Percentiles rank a stretch among this genome's conserved stretches.
These are phyloP conservation scores for Fringilla coelebs DNA, from an alignment of 2,797 vertebrate genomes.

Conservation along the genomic window DNA sequence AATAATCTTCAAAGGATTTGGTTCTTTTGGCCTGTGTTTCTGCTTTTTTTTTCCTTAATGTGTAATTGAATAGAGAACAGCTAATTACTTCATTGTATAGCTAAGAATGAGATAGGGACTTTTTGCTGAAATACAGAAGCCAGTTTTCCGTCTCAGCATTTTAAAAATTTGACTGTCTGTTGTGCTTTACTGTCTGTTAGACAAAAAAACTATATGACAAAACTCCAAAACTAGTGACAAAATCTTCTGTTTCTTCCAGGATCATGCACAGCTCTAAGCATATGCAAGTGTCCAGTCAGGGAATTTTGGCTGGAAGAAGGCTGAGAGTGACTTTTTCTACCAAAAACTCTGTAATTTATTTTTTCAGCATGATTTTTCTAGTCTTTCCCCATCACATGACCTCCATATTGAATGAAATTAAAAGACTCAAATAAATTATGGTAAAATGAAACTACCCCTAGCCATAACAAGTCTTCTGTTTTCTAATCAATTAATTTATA, in stretches of 20 bases:
- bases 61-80: background rate
- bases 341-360: background rate
- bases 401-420: background rate
- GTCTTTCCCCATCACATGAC: background rate
- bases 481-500: background rate
- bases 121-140: background rate
- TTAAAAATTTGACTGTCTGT: background rate
- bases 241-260: background rate
- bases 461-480: background rate
- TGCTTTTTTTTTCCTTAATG: background rate
- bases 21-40: background rate
- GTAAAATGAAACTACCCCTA: background rate
- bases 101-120: background rate
- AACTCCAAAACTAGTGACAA: background rate
- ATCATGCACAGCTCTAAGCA: background rate
- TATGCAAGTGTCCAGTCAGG: background rate
- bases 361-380: background rate
- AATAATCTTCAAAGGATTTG: conserved; percentile 24
- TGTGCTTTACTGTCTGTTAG: background rate
- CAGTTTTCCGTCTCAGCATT: background rate
- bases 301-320: background rate
- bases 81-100: background rate
- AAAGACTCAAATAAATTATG: background rate
- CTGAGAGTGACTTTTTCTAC: background rate
- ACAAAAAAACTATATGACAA: background rate